Percentiles rank a stretch among this genome's conserved stretches.
phyloP scores from a whole-genome alignment of 2,888 invertebrate genomes.

The Acanthoscelides obtectus region DNA sequence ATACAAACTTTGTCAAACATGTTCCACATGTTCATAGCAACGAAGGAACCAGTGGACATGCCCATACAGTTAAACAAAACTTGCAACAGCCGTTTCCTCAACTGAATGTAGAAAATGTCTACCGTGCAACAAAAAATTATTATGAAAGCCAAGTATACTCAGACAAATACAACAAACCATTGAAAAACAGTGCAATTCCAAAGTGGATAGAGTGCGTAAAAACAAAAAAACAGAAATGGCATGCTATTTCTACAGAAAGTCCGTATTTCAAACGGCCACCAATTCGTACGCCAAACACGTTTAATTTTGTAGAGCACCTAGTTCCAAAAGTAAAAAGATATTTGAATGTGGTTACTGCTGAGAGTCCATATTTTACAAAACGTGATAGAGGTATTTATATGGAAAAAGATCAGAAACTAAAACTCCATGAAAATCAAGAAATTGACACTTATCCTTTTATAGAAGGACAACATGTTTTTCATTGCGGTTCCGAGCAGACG shows the following conservation, averaged over 20 bases:
- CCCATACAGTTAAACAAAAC: no score
- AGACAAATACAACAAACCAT: background rate
- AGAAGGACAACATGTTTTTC: background rate
- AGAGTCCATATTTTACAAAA: background rate
- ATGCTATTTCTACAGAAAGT: background rate
- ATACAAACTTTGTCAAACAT: background rate
- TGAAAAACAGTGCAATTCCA: background rate
- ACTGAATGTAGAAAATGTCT: background rate
- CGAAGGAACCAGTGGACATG: background rate
- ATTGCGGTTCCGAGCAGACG: background rate
- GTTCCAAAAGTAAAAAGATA: background rate
- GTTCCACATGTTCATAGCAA: background rate
- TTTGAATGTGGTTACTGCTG: background rate
- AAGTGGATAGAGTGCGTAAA: background rate
- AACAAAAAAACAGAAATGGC: background rate
- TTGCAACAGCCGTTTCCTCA: no score
- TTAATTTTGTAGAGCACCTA: background rate
- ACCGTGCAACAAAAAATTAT: background rate
- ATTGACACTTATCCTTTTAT: background rate
- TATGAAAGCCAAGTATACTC: background rate
- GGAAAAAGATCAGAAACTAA: background rate
- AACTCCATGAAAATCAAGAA: background rate
- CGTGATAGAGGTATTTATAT: background rate
- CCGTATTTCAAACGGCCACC: background rate
- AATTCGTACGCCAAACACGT: background rate